phyloP scores from a whole-genome alignment of 23 tunicate species.

The Styela clava region DNA sequence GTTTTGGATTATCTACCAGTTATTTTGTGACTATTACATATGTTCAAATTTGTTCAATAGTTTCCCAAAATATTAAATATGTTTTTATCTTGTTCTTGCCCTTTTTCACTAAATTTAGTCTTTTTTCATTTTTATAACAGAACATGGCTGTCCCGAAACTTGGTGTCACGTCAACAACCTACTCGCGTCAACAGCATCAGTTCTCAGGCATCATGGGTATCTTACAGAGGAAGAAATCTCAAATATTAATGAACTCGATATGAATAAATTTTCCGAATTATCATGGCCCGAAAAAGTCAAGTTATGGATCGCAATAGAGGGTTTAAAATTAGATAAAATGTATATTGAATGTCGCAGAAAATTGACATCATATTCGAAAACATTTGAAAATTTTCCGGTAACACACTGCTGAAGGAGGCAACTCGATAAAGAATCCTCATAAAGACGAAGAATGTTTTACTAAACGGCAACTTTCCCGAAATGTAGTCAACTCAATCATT shows the following conservation, averaged over 20 bases:
- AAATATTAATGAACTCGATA: constrained; percentile 32
- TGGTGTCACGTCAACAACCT: constrained; percentile 50
- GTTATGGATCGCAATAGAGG: constrained; percentile 53
- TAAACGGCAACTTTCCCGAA: too few relatives aligned
- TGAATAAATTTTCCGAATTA: constrained; percentile 33
- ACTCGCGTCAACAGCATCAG: constrained; percentile 27
- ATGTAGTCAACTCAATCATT: too few relatives aligned
- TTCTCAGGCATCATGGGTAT: constrained; percentile 30
- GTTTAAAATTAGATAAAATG: neutral
- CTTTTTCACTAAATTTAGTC: too few relatives aligned
- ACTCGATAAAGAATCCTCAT: too few relatives aligned
- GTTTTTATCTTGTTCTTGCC: too few relatives aligned
- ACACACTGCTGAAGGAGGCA: neutral
- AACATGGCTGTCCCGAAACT: constrained; percentile 13
- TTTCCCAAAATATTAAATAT: too few relatives aligned
- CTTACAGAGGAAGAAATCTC: constrained; percentile 3
- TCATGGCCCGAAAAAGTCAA: constrained; percentile 59
- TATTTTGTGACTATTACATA: too few relatives aligned
- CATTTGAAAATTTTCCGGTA: neutral
- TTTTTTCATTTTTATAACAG: too few relatives aligned
- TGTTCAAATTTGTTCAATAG: too few relatives aligned
- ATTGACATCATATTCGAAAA: neutral
- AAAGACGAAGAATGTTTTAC: too few relatives aligned
- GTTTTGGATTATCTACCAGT: too few relatives aligned
- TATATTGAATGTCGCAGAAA: neutral